phyloP scores from a whole-genome alignment of 2,113 vertebrate genomes.

The Cyrtonyx montezumae region DNA sequence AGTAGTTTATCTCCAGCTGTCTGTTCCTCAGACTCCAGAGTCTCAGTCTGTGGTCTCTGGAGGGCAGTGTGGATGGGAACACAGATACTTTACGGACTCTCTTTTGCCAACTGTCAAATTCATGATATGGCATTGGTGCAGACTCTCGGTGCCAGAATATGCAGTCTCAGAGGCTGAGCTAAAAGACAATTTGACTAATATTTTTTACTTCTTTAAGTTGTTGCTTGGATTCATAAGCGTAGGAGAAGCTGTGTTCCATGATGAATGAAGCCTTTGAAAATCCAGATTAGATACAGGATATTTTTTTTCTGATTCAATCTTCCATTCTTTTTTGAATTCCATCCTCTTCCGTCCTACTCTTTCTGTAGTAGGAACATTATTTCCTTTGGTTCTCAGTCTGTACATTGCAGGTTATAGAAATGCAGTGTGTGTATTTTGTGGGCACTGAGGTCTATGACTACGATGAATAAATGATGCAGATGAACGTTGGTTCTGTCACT shows the following conservation, averaged over 20 bases:
- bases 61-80: background rate
- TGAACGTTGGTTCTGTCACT: background rate
- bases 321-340: background rate
- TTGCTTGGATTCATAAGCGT: background rate
- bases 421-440: background rate
- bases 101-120: background rate
- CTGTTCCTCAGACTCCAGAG: background rate
- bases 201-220: background rate
- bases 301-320: background rate
- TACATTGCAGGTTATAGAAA: background rate
- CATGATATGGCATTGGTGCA: background rate
- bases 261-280: background rate
- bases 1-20: background rate
- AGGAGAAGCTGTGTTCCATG: background rate
- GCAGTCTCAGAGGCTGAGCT: background rate
- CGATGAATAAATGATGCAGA: background rate
- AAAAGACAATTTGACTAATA: background rate
- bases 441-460: background rate
- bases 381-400: background rate
- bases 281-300: background rate
- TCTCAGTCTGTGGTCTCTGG: background rate
- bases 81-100: background rate
- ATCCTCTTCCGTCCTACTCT: background rate
- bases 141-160: background rate
- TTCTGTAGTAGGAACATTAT: background rate